Evolutionary conservation across 92 coral and sea anemone genomes (phyloP), one percentile per base, ranked within the genome.

Genomic region (Palythoa grandiflora): DNA sequence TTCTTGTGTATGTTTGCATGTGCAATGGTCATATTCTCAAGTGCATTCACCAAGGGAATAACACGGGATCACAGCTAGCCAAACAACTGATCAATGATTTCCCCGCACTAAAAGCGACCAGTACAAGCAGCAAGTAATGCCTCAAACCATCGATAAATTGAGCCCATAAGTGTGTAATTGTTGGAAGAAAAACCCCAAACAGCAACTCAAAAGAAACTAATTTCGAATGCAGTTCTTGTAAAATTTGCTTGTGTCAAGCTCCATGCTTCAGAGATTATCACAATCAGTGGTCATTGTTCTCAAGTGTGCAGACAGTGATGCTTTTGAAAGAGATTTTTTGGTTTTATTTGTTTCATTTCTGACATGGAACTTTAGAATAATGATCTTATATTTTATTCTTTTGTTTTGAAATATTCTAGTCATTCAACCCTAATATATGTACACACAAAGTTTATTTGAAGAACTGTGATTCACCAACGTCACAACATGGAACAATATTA

Each of bases 171-270:
- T 1, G n/a, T 0, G 19, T 3, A 10, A 60, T 4, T 12, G 1
- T 12, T 60, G 68, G 68, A 52, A 52, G 55, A 52, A 52, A 52
- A 52, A 28, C 55, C 55, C 55, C 7, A 11, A 52, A 52, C 7
- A 11, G 55, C 55, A 0, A 52, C 55, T 1, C 55, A 52, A 52
- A 52, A 52, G 55, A 52, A 52, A 6, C 55, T 11, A 52, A 52
- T 11, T 52, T 52, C 12, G 55, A 52, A 52, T 52, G 55, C 55
- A 52, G 55, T 52, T 9, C 70, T 63, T 63, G 28, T 63, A 63
- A 63, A 63, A 16, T 63, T 63, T 63, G 70, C 28, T 63, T 63
- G 70, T 63, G 70, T 63, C 70, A 63, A 63, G 70, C 70, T 9
- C 14, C 70, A 63, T 63, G 70, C 28, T 63, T 63, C 70, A 63